Percentiles rank a stretch among this genome's conserved stretches.
phyloP scores from a whole-genome alignment of 2,888 invertebrate species.

The Xanthia togata region DNA sequence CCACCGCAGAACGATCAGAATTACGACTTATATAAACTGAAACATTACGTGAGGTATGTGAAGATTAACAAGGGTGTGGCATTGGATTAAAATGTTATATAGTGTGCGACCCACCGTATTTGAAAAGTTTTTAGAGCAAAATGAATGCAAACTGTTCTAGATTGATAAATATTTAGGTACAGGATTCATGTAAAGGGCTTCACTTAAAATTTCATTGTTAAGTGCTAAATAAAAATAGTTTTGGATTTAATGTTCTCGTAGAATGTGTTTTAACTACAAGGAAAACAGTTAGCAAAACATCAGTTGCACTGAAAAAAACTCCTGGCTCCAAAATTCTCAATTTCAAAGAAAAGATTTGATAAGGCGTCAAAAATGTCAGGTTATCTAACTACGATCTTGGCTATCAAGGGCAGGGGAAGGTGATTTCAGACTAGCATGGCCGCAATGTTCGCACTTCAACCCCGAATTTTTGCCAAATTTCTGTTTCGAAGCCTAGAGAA shows the following conservation, averaged over 20 bases:
- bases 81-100: too few relatives aligned
- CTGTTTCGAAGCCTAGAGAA: conserved; percentile 5
- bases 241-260: too few relatives aligned
- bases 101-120: too few relatives aligned
- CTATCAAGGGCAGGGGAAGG: conserved; percentile 11
- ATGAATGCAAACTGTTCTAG: background rate
- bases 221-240: background rate
- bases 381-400: conserved; percentile 5
- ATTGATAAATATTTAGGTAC: background rate
- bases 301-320: too few relatives aligned
- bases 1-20: too few relatives aligned
- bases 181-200: too few relatives aligned
- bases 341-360: background rate
- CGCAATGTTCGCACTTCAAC: conserved; percentile 2
- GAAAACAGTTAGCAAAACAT: too few relatives aligned
- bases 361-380: conserved; percentile 3
- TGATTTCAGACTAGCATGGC: conserved; percentile 9
- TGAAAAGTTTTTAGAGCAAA: background rate
- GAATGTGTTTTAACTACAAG: too few relatives aligned
- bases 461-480: conserved; percentile 14
- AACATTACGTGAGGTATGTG: background rate
- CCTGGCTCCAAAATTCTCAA: background rate
- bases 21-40: background rate
- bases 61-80: conserved; percentile 5
- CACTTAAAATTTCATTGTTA: background rate